Conservation (phyloP, 2,797 vertebrate species). For the Coendou prehensilis region DNA sequence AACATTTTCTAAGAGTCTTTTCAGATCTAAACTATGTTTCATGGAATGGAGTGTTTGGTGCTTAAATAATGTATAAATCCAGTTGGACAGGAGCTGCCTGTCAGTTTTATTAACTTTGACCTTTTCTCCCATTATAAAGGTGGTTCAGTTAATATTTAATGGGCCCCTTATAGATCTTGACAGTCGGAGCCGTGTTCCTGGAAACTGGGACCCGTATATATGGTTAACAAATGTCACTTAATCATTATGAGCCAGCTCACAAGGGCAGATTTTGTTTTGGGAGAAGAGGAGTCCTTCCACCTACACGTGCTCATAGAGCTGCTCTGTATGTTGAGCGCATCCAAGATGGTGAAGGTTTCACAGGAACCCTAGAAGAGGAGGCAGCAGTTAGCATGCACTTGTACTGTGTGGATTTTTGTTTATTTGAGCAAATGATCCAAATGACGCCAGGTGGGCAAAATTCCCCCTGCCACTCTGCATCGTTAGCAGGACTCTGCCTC, state of each 20-base stretch:
- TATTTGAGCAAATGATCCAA: conserved; percentile 47
- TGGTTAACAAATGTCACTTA: conserved; percentile 86
- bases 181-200: conserved; percentile 85
- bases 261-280: conserved; percentile 60
- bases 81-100: conserved; percentile 87
- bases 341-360: background rate
- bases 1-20: conserved; percentile 78
- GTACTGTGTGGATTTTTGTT: conserved; percentile 51
- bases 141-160: conserved; percentile 91
- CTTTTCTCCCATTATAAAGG: conserved; percentile 90
- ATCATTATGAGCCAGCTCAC: conserved; percentile 72
- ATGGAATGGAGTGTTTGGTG: conserved; percentile 80
- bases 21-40: conserved; percentile 76
- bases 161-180: conserved; percentile 89
- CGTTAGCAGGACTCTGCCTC: conserved; percentile 5
- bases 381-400: conserved; percentile 33
- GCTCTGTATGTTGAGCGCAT: background rate
- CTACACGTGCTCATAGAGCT: conserved; percentile 2
- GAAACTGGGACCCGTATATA: conserved; percentile 78
- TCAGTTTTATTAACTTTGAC: conserved; percentile 93
- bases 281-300: conserved; percentile 57
- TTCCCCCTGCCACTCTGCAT: background rate
- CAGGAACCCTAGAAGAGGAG: background rate
- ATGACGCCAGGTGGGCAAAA: conserved; percentile 67
- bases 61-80: conserved; percentile 90